Percentiles rank a stretch among this genome's conserved stretches.
Evolutionary conservation across 2,797 vertebrate species (phyloP).

Genomic region (Garrulus glandarius): DNA sequence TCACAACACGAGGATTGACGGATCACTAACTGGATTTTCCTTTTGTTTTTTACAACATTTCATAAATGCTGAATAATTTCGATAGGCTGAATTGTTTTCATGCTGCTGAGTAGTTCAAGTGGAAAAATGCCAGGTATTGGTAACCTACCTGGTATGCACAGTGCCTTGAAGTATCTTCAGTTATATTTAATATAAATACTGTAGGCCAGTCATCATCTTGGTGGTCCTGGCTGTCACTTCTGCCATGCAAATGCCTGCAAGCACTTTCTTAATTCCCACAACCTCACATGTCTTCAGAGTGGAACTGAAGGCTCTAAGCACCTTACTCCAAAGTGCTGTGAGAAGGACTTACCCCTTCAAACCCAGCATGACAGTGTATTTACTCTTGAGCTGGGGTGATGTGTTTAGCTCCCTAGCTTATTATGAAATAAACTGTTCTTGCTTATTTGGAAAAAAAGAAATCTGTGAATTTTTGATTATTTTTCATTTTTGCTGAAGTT

Average conservation of each 20-base stretch:
- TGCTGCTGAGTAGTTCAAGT: background rate
- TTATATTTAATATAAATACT: background rate
- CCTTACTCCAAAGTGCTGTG: background rate
- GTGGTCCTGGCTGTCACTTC: background rate
- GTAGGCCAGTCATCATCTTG: background rate
- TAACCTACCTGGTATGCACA: accelerated
- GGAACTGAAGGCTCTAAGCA: background rate
- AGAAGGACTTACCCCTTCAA: background rate
- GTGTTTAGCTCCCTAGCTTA: background rate
- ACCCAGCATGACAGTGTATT: background rate
- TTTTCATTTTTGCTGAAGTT: background rate
- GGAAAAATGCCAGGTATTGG: background rate
- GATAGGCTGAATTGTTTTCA: background rate
- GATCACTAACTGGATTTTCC: constrained; percentile 39
- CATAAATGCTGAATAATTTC: constrained; percentile 2
- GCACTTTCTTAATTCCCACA: background rate
- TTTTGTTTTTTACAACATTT: background rate
- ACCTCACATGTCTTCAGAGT: accelerated
- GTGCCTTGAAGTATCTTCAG: background rate
- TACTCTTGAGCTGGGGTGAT: background rate
- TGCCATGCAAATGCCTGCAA: background rate
- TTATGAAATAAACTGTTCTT: background rate
- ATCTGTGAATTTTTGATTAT: background rate
- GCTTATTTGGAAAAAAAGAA: background rate
- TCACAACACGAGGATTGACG: background rate